Percentiles rank a stretch among this genome's conserved stretches.
phyloP scores from a whole-genome alignment of 2,797 vertebrate genomes.

The Hafferia zeledoni region DNA sequence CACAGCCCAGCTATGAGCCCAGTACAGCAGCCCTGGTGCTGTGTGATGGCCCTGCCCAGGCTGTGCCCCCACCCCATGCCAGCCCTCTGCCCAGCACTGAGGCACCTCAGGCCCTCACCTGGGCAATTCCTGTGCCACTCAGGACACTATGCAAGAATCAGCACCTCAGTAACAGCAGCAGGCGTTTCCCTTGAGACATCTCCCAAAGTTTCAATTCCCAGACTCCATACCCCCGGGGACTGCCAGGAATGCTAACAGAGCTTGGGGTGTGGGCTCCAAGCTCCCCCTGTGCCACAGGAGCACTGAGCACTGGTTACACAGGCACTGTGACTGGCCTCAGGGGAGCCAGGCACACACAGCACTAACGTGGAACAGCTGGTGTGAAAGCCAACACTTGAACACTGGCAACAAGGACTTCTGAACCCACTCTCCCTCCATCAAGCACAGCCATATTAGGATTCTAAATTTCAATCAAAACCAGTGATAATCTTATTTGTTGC shows the following conservation, averaged over 20 bases:
- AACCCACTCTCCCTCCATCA: neutral
- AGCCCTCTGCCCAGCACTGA: neutral
- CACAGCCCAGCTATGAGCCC: neutral
- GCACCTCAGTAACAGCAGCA: neutral
- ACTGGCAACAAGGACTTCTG: neutral
- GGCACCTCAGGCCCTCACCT: neutral
- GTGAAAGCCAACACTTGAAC: neutral
- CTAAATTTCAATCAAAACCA: neutral
- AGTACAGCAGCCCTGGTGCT: neutral
- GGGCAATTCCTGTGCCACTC: neutral
- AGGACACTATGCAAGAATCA: neutral
- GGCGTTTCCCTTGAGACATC: neutral
- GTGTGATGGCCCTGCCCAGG: neutral
- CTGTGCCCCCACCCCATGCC: too few relatives aligned
- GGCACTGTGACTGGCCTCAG: too few relatives aligned
- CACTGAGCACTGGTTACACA: neutral
- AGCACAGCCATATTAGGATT: neutral
- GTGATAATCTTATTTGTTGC: neutral
- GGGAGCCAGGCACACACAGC: neutral
- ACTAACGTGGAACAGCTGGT: neutral
- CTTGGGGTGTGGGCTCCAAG: neutral
- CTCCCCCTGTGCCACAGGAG: neutral
- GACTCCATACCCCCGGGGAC: accelerated
- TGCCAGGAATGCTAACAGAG: neutral
- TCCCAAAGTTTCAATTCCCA: neutral